phyloP scores from a whole-genome alignment of 37 sponge, comb jelly and placozoan genomes.

The Theonella swinhoei region DNA sequence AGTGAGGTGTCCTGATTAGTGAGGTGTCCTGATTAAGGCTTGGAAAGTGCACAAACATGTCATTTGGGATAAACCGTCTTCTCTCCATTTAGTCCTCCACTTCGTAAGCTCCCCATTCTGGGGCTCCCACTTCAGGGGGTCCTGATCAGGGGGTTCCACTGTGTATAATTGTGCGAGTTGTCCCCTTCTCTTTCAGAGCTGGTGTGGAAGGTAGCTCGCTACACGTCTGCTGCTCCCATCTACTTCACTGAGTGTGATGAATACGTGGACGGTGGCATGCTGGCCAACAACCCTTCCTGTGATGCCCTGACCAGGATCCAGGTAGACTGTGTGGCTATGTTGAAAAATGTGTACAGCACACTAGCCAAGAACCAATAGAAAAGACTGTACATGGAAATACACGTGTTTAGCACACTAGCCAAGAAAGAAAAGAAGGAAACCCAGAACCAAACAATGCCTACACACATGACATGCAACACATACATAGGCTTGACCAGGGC shows the following conservation, averaged over 20 bases:
- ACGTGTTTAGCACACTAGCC: not conserved
- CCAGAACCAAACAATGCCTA: too few relatives aligned
- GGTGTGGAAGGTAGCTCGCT: constrained; percentile 35
- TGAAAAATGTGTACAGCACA: not conserved
- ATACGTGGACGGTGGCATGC: constrained; percentile 42
- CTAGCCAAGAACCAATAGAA: not conserved
- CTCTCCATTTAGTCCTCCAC: too few relatives aligned
- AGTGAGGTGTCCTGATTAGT: not conserved
- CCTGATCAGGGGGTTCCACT: too few relatives aligned
- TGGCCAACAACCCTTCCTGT: constrained; percentile 50
- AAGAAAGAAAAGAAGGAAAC: not conserved
- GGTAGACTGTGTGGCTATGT: not conserved
- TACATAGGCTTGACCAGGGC: too few relatives aligned
- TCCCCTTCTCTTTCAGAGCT: not conserved
- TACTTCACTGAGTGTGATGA: constrained; percentile 33
- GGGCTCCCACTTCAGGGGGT: too few relatives aligned
- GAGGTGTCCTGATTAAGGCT: too few relatives aligned
- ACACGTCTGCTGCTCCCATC: constrained; percentile 29
- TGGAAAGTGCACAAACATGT: too few relatives aligned
- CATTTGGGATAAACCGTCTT: too few relatives aligned
- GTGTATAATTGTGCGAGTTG: not conserved
- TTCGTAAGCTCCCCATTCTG: too few relatives aligned
- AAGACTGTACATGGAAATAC: too few relatives aligned
- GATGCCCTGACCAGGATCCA: constrained; percentile 34
- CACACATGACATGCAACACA: too few relatives aligned